Conservation (phyloP, 2,797 vertebrate species). For the Adelosebastes latens region DNA sequence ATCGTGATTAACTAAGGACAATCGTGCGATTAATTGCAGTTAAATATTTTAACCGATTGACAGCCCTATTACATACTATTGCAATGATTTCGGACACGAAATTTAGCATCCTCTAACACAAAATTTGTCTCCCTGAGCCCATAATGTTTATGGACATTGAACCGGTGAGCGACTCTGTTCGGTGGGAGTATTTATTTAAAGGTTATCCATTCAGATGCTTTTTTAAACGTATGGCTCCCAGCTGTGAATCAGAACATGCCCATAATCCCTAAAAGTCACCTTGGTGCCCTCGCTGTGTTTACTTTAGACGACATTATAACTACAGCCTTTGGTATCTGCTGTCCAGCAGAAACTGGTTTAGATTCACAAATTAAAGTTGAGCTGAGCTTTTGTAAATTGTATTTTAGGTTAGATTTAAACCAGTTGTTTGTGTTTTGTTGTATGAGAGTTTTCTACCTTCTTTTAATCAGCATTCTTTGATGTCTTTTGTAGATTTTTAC, state of each 20-base stretch:
- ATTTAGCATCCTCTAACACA: not conserved
- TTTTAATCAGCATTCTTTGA: conserved; percentile 27
- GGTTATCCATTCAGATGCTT: not conserved
- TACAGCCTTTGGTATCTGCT: not conserved
- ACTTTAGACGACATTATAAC: not conserved
- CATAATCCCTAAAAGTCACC: not conserved
- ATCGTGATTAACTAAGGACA: too few species aligned
- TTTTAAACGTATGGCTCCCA: not conserved
- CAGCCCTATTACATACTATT: too few species aligned
- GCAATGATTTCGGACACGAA: not conserved
- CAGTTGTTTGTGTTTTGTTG: not conserved
- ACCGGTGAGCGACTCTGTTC: not conserved
- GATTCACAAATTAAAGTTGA: not conserved
- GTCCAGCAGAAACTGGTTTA: not conserved
- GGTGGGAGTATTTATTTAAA: not conserved
- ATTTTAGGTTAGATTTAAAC: not conserved
- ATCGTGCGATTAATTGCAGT: too few species aligned
- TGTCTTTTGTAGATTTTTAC: conserved; percentile 90
- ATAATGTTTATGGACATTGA: not conserved
- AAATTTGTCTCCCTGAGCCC: not conserved
- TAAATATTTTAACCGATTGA: not conserved
- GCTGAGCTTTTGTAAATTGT: not conserved
- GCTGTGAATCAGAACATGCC: not conserved
- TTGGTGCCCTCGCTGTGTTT: not conserved
- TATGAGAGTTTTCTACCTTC: not conserved